Percentiles rank a stretch among this genome's conserved stretches.
Evolutionary conservation across 2,797 vertebrate species (phyloP).

Genomic region (Pseudopleuronectes americanus): DNA sequence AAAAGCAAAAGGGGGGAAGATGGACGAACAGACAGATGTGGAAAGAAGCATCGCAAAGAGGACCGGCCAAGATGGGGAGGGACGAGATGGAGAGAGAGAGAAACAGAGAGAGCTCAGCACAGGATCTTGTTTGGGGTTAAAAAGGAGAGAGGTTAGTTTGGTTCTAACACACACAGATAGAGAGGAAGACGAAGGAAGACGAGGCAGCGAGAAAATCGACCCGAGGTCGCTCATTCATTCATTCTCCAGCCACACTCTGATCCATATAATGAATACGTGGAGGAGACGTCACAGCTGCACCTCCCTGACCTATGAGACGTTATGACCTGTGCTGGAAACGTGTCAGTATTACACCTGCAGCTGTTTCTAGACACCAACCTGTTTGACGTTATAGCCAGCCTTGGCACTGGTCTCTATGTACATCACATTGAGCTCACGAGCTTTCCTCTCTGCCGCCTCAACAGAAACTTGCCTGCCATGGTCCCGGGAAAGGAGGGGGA

Average conservation of each 20-base stretch:
- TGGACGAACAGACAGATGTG: constrained; percentile 68
- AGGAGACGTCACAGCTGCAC: constrained; percentile 10
- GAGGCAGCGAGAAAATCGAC: constrained; percentile 56
- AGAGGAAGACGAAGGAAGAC: constrained; percentile 59
- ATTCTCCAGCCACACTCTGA: constrained; percentile 45
- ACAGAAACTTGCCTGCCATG: constrained; percentile 88
- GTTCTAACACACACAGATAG: constrained; percentile 57
- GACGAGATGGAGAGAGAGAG: constrained; percentile 63
- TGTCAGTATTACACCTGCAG: constrained; percentile 46
- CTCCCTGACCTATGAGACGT: constrained; percentile 39
- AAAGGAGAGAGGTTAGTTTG: constrained; percentile 78
- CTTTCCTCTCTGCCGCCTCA: constrained; percentile 88
- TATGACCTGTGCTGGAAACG: constrained; percentile 34
- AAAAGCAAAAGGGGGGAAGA: constrained; percentile 67
- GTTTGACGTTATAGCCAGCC: constrained; percentile 87
- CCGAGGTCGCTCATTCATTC: constrained; percentile 50
- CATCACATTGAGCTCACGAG: constrained; percentile 88
- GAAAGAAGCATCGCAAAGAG: constrained; percentile 66
- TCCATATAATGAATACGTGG: constrained; percentile 40
- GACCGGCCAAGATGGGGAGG: constrained; percentile 55
- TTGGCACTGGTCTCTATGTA: constrained; percentile 89
- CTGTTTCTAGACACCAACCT: constrained; percentile 80
- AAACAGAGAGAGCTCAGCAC: constrained; percentile 71
- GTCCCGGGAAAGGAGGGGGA: constrained; percentile 63
- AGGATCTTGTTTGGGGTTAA: constrained; percentile 61